Base-by-base conservation (phyloP, 1,140 invertebrate species). In the Lordiphosa clarofinis region DNA sequence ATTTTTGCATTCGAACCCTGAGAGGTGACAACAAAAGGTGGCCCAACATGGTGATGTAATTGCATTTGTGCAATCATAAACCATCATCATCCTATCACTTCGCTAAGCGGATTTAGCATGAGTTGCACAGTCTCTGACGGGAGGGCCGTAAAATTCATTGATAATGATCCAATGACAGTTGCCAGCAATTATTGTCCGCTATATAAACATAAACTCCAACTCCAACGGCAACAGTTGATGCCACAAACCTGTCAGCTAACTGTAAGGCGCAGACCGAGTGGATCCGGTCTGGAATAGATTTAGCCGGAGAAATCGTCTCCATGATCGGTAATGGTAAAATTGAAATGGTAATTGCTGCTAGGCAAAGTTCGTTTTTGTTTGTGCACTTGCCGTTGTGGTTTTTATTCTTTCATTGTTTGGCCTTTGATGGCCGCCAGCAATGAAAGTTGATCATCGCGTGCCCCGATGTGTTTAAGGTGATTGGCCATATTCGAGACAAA, bases 311-410 rank as follows among this genome's bases (percentile, higher is more conserved):
- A 46, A 46, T 46, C 33, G 50, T 24, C 36, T 39, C 50, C 21
- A 9, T 40, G 36, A 53, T 40, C 36, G 38, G 38, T 53, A 53
- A 53, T 53, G 36, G 50, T n/a, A 39, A 53, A 53, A 53, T 53
- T 53, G 50, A 53, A 53, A 53, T 53, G 50, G 37, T 53, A 53
- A 53, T 53, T 53, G 50, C 50, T 53, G 50, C 12, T 40, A 40
- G 50, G 36, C 24, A 38, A 39, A 38, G 38, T 33, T 46, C 24
- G 50, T 40, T 53, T 39, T 19, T 53, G 24, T 53, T 21, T 53
- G 24, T 53, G 50, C 50, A 53, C 50, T 53, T 53, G 50, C 37
- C 33, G 33, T 13, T 50, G 37, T 31, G 21, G 38, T 24, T 39
- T 40, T 40, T 53, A 10, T 53, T 28, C 50, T 31, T 31, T 31